Evolutionary conservation across 1,140 invertebrate species (phyloP), one percentile per base, ranked within the genome.

Genomic region (Ceratina australensis): DNA sequence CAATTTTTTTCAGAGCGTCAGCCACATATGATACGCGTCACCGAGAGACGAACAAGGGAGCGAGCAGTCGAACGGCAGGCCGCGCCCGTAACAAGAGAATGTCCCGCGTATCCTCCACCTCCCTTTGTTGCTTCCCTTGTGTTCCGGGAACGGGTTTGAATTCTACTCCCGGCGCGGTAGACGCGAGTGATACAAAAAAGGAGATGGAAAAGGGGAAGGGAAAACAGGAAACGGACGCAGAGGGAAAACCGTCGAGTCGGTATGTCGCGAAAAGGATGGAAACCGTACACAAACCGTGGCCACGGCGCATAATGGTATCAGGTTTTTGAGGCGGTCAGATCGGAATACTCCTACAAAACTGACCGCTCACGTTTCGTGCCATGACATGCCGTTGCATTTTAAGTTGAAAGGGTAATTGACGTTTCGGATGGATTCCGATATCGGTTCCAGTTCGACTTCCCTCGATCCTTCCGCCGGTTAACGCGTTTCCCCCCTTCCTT

Each of bases 331-430:
- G 42, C n/a, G 66, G 24, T 52, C 59, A 67, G 54, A 60, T 52
- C 42, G 49, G 12, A 54, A 42, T 61, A 50, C 52, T 18, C 54
- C 24, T 12, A 24, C 22, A 20, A 75, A 75, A 75, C 56, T 52
- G 22, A 22, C 33, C 54, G 50, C 20, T 26, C n/a, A 52, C 52
- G 20, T 12, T 47, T 54, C 52, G 52, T 54, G 52, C 52, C 52
- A 33, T 74, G 72, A 49, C 50, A 47, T n/a, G 12, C 24, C 71
- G 50, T 12, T 47, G 72, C 52, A 28, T 75, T 67, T 59, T 65
- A 50, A 49, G 18, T 54, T 47, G 54, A 68, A 59, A 68, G 64
- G 72, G 52, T 75, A 75, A 75, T 68, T 75, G 73, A 75, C 64
- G 64, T 68, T 68, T 75, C 56, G 64, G 64, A 52, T 50, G 73